Evolutionary conservation across 23 tunicate genomes (phyloP).

Genomic region (Styela clava): DNA sequence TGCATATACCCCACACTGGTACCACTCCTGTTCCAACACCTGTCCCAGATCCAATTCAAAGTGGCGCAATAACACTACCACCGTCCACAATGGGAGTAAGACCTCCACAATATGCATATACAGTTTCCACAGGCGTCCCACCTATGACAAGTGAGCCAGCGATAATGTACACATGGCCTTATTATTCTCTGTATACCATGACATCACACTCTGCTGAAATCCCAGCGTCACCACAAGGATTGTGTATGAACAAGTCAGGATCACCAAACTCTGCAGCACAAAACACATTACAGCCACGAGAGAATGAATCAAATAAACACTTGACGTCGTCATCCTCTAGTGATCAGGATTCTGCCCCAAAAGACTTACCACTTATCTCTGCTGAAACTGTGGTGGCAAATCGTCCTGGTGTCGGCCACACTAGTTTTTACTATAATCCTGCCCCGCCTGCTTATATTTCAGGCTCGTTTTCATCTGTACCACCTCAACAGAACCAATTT

Average conservation of each 20-base stretch:
- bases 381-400: neutral
- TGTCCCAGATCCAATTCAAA: neutral
- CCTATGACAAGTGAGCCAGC: neutral
- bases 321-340: neutral
- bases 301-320: neutral
- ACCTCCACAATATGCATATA: neutral
- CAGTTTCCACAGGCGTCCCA: neutral
- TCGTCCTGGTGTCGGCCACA: neutral
- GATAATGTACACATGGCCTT: neutral
- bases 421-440: neutral
- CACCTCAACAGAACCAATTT: neutral
- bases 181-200: neutral
- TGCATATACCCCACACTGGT: neutral
- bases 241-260: neutral
- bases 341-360: neutral
- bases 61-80: neutral
- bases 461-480: neutral
- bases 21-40: neutral
- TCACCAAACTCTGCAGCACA: neutral
- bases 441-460: neutral
- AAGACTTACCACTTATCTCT: neutral
- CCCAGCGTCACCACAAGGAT: neutral
- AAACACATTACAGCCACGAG: neutral
- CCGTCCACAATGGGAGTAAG: neutral
- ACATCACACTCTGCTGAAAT: neutral